Percentiles rank a stretch among this genome's conserved stretches.
Evolutionary conservation across 1,140 invertebrate species (phyloP).

Genomic region (Ostrea edulis): DNA sequence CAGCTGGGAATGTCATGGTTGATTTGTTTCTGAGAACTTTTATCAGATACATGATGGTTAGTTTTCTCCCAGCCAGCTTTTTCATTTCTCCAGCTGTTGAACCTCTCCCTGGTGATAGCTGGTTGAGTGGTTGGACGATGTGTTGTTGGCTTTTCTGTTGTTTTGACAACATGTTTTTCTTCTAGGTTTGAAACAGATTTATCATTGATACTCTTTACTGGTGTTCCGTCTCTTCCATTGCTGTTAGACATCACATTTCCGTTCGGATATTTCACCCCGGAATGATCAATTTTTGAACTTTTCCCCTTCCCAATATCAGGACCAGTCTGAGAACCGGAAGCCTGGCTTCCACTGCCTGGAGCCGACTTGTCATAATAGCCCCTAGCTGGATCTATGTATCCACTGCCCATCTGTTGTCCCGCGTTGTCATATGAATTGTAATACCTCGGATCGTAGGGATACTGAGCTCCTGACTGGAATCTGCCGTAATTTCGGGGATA

Average conservation of each 20-base stretch:
- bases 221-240: not conserved
- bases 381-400: not conserved
- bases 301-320: not conserved
- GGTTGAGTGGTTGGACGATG: not conserved
- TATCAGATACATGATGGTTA: not conserved
- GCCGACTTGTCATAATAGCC: conserved; percentile 4
- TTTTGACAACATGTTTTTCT: not conserved
- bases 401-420: not conserved
- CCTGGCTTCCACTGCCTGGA: not conserved
- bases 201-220: not conserved
- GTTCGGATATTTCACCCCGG: not conserved
- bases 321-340: not conserved
- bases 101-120: not conserved
- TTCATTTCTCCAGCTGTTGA: not conserved
- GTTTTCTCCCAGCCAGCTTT: not conserved
- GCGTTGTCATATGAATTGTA: conserved; percentile 1
- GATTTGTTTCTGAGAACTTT: not conserved
- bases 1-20: not conserved
- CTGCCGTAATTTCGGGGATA: not conserved
- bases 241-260: not conserved
- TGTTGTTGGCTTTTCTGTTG: conserved; percentile 5
- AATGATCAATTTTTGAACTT: conserved; percentile 1
- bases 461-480: conserved; percentile 18
- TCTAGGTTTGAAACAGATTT: not conserved
- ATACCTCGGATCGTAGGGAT: not conserved